Base-by-base conservation (phyloP, 2,797 vertebrate genomes). In the Gephyroberyx darwinii region DNA sequence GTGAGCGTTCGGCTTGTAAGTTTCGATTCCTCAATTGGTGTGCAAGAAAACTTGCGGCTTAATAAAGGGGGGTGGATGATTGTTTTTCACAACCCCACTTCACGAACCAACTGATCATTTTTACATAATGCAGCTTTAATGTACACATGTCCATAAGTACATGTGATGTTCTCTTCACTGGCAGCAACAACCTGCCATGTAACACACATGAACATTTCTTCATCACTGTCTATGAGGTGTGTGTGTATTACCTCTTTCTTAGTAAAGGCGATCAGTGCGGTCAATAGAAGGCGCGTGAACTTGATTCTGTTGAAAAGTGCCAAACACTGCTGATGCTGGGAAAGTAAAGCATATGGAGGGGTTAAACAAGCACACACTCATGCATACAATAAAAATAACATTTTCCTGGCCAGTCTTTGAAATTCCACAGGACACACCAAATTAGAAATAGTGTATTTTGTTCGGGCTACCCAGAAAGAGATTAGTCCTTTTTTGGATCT, bases 301-400 rank as follows among this genome's bases (percentile, higher is more conserved):
- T 98, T 99, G 82, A 99, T 96, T 93, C 98, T 95, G 88, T 96
- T 98, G 90, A 98, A 99, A 71, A 99, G 95, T 74, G 98, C 98
- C 91, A 96, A 94, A 86, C 91, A 98, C 61, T 98, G 98, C 66
- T 99, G 98, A 90, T 99, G 98, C 98, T 99, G 89, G n/a, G 88
- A 81, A 65, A 78, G 73, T 8, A 67, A 67, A 82, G 14, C 8
- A 81, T 20, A 12, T 53, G 47, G 65, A 54, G 71, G 84, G 10
- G 78, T 74, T 72, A 56, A 75, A 39, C 41, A 70, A 16, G 19
- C 20, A 73, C 45, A 53, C 51, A 76, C 10, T 22, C 17, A 50
- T 30, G 26, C 20, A 64, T 58, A 50, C 57, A 71, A 63, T 73
- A 68, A 63, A 69, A 45, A 80, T 14, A 68, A 13, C 4, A 31